These are phyloP conservation scores for Sipha flava DNA, from an alignment of 1,140 invertebrate genomes.

Conservation along the genomic window DNA sequence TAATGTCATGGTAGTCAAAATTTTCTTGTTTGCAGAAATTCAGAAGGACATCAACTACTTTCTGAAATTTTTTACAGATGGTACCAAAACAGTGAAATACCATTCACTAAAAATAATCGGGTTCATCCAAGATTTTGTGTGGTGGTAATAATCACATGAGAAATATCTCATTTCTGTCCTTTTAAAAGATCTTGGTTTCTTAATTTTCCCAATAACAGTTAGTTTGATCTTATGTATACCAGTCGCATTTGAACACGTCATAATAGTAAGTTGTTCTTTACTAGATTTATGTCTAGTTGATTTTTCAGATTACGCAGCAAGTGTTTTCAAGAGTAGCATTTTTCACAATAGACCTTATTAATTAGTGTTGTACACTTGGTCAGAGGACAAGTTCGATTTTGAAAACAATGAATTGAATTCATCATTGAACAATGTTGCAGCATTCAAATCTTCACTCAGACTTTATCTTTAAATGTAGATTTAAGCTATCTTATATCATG, in stretches of 20 bases:
- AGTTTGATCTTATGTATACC: too few relatives aligned
- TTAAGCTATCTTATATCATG: too few relatives aligned
- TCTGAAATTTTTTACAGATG: conserved; percentile 37
- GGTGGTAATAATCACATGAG: conserved; percentile 34
- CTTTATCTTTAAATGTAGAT: not conserved
- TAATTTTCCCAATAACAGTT: too few relatives aligned
- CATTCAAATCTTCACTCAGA: not conserved
- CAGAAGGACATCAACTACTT: not conserved
- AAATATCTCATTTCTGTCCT: not conserved
- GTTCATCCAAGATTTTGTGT: conserved; percentile 40
- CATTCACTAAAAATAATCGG: conserved; percentile 39
- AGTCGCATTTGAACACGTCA: too few relatives aligned
- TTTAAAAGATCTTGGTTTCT: not conserved
- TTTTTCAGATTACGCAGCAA: not conserved
- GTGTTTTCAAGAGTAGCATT: not conserved
- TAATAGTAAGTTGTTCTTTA: too few relatives aligned
- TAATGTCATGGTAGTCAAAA: not conserved
- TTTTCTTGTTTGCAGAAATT: not conserved
- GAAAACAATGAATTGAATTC: not conserved
- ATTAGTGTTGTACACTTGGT: too few relatives aligned
- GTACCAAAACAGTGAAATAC: conserved; percentile 40
- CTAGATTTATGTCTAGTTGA: not conserved
- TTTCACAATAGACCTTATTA: not conserved
- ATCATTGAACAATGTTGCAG: not conserved
- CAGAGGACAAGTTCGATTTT: too few relatives aligned